These are phyloP conservation scores for Mythimna impura DNA, from an alignment of 2,888 invertebrate species.

Conservation along the genomic window DNA sequence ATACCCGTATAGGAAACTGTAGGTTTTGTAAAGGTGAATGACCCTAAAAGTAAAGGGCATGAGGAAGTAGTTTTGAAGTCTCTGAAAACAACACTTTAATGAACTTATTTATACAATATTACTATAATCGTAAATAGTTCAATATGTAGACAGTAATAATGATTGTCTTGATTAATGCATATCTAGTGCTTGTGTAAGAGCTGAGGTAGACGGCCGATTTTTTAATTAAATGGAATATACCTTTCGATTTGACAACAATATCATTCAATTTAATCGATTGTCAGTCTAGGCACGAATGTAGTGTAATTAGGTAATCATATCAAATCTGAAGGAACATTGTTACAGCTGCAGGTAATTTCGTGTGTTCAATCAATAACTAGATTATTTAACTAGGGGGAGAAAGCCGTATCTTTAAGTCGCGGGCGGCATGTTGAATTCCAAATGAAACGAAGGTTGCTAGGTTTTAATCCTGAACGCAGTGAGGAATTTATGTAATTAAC, in stretches of 20 bases:
- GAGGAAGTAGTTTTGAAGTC: conserved; percentile 52
- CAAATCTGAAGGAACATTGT: neutral
- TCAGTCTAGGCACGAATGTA: no score
- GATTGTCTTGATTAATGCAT: conserved; percentile 14
- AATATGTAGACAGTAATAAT: conserved; percentile 16
- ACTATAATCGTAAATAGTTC: conserved; percentile 6
- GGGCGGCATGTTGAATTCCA: no score
- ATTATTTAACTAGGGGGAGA: no score
- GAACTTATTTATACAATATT: conserved; percentile 24
- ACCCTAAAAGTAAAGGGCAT: conserved; percentile 64
- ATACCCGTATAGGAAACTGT: conserved; percentile 10
- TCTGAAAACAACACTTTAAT: conserved; percentile 38
- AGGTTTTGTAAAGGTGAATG: conserved; percentile 52
- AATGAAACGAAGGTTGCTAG: no score
- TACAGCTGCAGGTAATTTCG: neutral
- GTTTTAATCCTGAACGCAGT: no score
- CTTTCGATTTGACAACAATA: conserved; percentile 4
- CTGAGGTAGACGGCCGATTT: neutral
- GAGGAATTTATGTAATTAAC: no score
- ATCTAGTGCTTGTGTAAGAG: conserved; percentile 7
- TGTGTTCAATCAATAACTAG: neutral
- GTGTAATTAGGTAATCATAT: neutral
- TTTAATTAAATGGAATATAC: neutral
- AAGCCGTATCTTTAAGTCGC: no score
- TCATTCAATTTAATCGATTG: conserved; percentile 5